phyloP scores from a whole-genome alignment of 1,140 invertebrate genomes.

The Bombus superbus region DNA sequence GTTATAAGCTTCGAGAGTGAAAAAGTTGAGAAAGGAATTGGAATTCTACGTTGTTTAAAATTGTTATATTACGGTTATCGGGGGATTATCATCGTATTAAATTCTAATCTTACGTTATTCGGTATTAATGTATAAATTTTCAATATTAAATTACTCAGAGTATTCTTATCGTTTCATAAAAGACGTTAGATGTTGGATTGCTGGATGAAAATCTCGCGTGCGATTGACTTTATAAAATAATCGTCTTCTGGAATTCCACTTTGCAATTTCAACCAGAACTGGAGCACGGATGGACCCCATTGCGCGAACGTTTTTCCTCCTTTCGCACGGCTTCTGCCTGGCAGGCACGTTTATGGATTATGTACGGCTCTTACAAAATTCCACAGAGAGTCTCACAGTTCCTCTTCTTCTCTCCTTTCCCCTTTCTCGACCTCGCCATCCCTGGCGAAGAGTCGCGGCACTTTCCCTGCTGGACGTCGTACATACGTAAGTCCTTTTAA shows the following conservation, averaged over 20 bases:
- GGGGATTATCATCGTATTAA: not conserved
- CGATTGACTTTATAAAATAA: not conserved
- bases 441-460: conserved; percentile 60
- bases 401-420: conserved; percentile 47
- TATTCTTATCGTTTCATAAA: not conserved
- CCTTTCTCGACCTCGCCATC: conserved; percentile 53
- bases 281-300: conserved; percentile 35
- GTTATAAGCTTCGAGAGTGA: not conserved
- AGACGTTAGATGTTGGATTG: fast-evolving
- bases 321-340: conserved; percentile 52
- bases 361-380: conserved; percentile 71
- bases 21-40: not conserved
- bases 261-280: conserved; percentile 20
- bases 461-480: conserved; percentile 70
- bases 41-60: not conserved
- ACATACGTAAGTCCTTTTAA: conserved; percentile 62
- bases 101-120: not conserved
- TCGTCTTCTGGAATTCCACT: not conserved
- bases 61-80: not conserved
- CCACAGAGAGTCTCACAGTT: conserved; percentile 70
- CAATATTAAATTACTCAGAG: not conserved
- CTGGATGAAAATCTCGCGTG: not conserved
- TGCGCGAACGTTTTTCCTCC: conserved; percentile 33
- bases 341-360: conserved; percentile 63
- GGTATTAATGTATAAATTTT: not conserved